Conservation (phyloP, 2,797 vertebrate genomes). For the Acanthurus tractus region DNA sequence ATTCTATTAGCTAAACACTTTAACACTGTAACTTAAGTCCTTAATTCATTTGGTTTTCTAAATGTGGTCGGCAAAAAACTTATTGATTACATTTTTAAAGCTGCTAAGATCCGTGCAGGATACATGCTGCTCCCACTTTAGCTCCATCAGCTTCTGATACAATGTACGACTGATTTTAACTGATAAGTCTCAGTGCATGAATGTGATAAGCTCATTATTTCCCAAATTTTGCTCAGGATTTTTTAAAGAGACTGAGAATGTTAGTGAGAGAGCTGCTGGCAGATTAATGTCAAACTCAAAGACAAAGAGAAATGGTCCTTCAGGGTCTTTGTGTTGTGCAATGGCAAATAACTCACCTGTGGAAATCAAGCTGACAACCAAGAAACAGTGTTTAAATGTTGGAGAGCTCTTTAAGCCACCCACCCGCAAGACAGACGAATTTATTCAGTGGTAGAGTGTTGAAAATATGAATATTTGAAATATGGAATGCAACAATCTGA, state of each 20-base stretch:
- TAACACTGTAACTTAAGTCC: neutral
- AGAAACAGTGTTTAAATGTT: neutral
- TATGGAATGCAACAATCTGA: neutral
- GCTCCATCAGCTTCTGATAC: neutral
- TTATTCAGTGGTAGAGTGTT: neutral
- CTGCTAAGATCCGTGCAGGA: neutral
- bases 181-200: neutral
- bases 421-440: neutral
- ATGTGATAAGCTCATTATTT: neutral
- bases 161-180: conserved; percentile 9
- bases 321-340: neutral
- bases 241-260: too few species aligned
- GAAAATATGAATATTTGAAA: neutral
- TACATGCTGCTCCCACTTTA: neutral
- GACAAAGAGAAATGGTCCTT: neutral
- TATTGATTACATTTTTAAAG: neutral
- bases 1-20: neutral
- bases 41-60: neutral
- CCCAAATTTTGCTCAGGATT: too few species aligned
- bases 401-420: neutral
- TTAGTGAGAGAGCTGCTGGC: neutral
- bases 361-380: neutral
- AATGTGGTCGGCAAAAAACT: neutral
- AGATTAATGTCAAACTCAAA: conserved; percentile 1
- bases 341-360: neutral